Percentiles rank a stretch among this genome's conserved stretches.
phyloP scores from a whole-genome alignment of 2,797 vertebrate genomes.

The Anas acuta region DNA sequence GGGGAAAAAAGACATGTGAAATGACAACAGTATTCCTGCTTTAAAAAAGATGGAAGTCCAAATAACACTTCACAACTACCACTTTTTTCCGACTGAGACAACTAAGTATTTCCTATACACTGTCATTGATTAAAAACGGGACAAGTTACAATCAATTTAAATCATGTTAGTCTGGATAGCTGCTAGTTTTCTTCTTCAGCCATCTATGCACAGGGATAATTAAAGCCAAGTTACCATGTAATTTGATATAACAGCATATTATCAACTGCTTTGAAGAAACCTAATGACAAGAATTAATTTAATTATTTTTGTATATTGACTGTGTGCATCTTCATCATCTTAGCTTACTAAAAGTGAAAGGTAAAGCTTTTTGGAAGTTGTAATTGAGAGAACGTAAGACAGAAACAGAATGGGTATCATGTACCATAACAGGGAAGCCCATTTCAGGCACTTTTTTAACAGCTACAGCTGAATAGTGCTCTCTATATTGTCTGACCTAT shows the following conservation, averaged over 20 bases:
- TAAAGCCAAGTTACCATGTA: background rate
- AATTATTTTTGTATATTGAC: background rate
- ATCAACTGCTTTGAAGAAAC: background rate
- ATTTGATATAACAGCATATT: background rate
- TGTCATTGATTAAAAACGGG: background rate
- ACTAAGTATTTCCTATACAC: background rate
- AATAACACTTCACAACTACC: background rate
- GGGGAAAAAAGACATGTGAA: background rate
- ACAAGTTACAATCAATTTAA: background rate
- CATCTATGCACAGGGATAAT: background rate
- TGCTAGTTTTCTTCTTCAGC: background rate
- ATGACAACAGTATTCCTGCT: background rate
- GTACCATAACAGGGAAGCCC: background rate
- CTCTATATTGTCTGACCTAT: background rate
- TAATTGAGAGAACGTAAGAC: background rate
- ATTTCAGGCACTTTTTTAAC: background rate
- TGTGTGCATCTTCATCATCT: background rate
- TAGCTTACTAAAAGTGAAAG: background rate
- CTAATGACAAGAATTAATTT: background rate
- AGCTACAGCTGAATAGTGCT: background rate
- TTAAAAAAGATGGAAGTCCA: background rate
- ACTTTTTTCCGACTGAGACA: background rate
- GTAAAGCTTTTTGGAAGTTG: background rate
- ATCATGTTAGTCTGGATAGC: background rate
- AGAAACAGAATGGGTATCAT: background rate